Evolutionary conservation across 2,888 invertebrate genomes (phyloP).

Genomic region (Calephelis perditalis): DNA sequence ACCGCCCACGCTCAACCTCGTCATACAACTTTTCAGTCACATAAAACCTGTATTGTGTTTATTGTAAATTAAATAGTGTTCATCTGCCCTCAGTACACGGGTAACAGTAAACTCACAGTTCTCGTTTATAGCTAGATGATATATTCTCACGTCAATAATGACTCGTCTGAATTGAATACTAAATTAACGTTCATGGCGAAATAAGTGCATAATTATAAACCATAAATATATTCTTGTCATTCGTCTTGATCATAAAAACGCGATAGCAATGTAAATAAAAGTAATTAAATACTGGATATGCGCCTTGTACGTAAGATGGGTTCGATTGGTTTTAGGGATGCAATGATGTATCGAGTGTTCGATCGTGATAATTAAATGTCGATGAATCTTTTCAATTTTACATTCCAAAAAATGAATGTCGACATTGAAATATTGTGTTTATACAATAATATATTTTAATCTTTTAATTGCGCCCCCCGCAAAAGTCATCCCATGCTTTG

Average conservation of each 20-base stretch:
- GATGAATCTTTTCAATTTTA: too few species aligned
- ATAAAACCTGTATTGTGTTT: neutral
- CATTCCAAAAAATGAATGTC: too few species aligned
- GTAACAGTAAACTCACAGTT: conserved; percentile 7
- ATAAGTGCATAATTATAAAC: conserved; percentile 28
- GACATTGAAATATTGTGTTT: too few species aligned
- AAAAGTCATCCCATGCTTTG: too few species aligned
- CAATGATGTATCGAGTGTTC: too few species aligned
- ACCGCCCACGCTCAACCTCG: conserved; percentile 2
- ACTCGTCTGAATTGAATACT: conserved; percentile 11
- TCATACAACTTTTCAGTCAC: conserved; percentile 4
- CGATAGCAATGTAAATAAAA: conserved; percentile 24
- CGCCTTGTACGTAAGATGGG: conserved; percentile 32
- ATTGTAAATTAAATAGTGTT: conserved; percentile 11
- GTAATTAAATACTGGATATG: conserved; percentile 31
- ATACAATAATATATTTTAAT: too few species aligned
- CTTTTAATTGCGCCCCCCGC: too few species aligned
- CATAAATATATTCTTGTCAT: conserved; percentile 20
- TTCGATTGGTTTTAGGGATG: conserved; percentile 23
- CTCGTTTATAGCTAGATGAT: conserved; percentile 16
- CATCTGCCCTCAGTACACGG: conserved; percentile 8
- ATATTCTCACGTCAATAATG: conserved; percentile 14
- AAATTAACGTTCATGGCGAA: conserved; percentile 20
- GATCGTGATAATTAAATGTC: conserved; percentile 22
- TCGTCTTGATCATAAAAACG: conserved; percentile 20